These are phyloP conservation scores for Danionella dracula DNA, from an alignment of 2,797 vertebrate species.

Conservation along the genomic window DNA sequence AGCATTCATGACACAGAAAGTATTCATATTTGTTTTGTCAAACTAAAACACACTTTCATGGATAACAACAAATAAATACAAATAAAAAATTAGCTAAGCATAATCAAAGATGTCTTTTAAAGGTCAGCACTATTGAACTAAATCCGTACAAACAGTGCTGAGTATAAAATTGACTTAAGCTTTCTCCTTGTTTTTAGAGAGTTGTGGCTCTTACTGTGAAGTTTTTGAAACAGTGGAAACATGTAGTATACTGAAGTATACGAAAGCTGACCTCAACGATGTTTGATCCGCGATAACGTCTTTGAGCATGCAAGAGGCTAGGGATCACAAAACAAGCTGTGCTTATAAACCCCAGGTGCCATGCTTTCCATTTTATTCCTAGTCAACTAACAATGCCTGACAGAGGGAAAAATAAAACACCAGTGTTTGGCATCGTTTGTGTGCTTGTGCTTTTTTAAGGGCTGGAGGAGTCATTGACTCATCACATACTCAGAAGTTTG, in stretches of 20 bases:
- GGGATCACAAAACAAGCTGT: slow-evolving; percentile 3
- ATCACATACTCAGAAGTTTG: not conserved
- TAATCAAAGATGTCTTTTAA: not conserved
- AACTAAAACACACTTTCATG: slow-evolving; percentile 4
- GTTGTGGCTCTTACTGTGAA: not conserved
- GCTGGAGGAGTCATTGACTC: not conserved
- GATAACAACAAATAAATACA: slow-evolving; percentile 7
- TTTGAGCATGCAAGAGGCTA: not conserved
- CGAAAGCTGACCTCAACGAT: slow-evolving; percentile 8
- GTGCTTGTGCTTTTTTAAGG: slow-evolving; percentile 6
- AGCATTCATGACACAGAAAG: slow-evolving; percentile 2
- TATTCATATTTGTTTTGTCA: slow-evolving; percentile 23
- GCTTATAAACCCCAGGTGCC: slow-evolving; percentile 18
- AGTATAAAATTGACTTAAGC: too few relatives aligned
- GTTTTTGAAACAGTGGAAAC: not conserved
- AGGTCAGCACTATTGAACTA: not conserved
- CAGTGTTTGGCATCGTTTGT: not conserved
- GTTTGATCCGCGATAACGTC: not conserved
- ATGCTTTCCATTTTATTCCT: not conserved
- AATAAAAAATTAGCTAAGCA: slow-evolving; percentile 14
- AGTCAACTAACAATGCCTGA: not conserved
- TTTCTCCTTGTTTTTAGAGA: not conserved
- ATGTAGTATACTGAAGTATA: not conserved
- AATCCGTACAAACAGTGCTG: too few relatives aligned
- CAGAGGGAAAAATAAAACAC: not conserved